Evolutionary conservation across 2,113 vertebrate genomes (phyloP).

Genomic region (Pholis gunnellus): DNA sequence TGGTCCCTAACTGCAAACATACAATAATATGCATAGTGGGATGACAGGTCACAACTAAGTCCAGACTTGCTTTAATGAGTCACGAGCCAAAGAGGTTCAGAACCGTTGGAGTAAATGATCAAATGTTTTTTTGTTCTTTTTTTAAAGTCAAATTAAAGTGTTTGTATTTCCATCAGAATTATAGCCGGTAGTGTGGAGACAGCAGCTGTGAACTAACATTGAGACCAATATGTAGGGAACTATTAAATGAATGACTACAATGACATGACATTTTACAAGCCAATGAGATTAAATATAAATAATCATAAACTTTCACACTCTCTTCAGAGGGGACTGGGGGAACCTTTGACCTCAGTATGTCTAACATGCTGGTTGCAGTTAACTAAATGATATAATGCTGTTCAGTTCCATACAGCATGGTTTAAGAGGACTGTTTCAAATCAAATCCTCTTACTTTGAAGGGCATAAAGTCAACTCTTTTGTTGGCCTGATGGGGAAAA

Average conservation of each 20-base stretch:
- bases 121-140: not conserved
- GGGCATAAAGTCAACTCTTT: conserved; percentile 98
- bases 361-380: not conserved
- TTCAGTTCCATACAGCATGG: not conserved
- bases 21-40: no score
- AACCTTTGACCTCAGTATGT: not conserved
- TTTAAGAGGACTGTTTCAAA: not conserved
- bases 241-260: not conserved
- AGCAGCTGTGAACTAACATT: no score
- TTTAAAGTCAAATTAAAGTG: not conserved
- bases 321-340: not conserved
- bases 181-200: not conserved
- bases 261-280: no score
- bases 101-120: not conserved
- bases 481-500: conserved; percentile 98
- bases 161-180: not conserved
- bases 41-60: no score
- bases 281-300: not conserved
- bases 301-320: not conserved
- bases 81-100: not conserved
- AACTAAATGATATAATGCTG: not conserved
- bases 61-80: not conserved
- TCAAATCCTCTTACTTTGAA: conserved; percentile 76
- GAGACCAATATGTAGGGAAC: not conserved
- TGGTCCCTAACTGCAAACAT: no score